A percentile compares a stretch with the other conserved stretches of the same genome.
These are phyloP conservation scores for Sciurus niger DNA, from an alignment of 2,113 vertebrate genomes.

Conservation along the genomic window DNA sequence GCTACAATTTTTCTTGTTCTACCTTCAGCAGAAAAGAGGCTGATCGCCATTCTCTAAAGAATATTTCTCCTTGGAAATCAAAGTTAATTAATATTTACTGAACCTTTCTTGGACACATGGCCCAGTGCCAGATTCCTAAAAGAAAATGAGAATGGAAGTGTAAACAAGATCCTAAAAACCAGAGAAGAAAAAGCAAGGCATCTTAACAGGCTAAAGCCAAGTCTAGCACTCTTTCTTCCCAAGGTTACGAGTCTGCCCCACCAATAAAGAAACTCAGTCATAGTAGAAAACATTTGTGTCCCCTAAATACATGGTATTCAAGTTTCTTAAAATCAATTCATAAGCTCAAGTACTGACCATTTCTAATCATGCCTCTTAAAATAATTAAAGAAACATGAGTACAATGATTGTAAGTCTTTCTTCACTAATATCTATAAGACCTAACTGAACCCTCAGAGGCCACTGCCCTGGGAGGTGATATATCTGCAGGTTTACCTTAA, in stretches of 20 bases:
- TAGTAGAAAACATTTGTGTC: background rate
- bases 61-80: conserved; percentile 67
- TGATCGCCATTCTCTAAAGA: conserved; percentile 41
- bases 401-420: background rate
- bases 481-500: background rate
- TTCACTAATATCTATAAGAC: background rate
- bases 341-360: conserved; percentile 17
- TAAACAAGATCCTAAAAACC: background rate
- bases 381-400: background rate
- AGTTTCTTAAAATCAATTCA: conserved; percentile 45
- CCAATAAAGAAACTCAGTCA: conserved; percentile 13
- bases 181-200: background rate
- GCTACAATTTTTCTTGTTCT: conserved; percentile 54
- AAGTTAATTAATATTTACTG: conserved; percentile 80
- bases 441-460: background rate
- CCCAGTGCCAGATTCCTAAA: conserved; percentile 64
- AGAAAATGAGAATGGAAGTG: conserved; percentile 31
- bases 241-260: background rate
- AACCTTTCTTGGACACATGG: conserved; percentile 72
- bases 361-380: background rate
- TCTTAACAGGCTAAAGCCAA: conserved; percentile 13
- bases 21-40: conserved; percentile 22
- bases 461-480: rapidly evolving
- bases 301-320: background rate
- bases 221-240: conserved; percentile 17